Evolutionary conservation across 2,797 vertebrate species (phyloP).

Genomic region (Scolopax rusticola): DNA sequence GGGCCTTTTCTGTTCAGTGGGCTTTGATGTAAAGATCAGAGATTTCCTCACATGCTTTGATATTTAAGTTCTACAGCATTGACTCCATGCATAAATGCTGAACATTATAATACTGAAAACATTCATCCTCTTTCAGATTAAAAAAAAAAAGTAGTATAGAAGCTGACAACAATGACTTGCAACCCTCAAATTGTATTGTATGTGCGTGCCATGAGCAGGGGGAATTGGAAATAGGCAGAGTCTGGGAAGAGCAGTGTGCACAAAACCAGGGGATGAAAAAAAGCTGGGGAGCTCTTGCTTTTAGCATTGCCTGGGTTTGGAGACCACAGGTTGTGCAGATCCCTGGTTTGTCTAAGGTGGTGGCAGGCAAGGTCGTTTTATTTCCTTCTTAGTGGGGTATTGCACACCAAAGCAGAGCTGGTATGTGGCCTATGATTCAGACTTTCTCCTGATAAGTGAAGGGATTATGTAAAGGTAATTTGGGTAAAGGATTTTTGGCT

Average conservation of each 20-base stretch:
- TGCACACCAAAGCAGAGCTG: background rate
- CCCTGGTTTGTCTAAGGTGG: background rate
- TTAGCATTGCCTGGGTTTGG: background rate
- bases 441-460: background rate
- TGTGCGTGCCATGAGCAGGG: background rate
- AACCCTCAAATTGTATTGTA: background rate
- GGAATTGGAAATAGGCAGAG: background rate
- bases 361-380: background rate
- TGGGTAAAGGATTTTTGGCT: background rate
- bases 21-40: constrained; percentile 70
- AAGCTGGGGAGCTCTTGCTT: background rate
- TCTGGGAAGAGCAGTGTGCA: background rate
- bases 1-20: background rate
- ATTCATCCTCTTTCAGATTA: background rate
- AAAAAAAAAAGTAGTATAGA: background rate
- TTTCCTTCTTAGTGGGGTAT: background rate
- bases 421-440: background rate
- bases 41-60: constrained; percentile 44
- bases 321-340: background rate
- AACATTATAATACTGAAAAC: background rate
- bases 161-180: background rate
- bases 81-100: background rate
- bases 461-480: background rate
- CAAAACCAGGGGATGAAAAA: background rate
- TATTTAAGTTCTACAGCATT: constrained; percentile 30